A percentile compares a stretch with the other conserved stretches of the same genome.
Conservation (phyloP, 2,797 vertebrate species). For the Sebastes cheni region DNA sequence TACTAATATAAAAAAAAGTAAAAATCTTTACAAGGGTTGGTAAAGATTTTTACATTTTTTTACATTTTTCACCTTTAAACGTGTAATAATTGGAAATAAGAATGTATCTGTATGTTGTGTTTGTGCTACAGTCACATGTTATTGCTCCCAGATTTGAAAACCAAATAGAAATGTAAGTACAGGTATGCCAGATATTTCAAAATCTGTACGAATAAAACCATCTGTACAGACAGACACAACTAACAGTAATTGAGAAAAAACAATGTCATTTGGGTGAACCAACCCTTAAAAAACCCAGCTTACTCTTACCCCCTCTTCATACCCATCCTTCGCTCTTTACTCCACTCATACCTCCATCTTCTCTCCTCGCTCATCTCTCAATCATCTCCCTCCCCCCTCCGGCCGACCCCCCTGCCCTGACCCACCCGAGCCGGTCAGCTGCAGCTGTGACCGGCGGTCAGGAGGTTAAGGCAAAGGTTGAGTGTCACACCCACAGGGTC, state of each 20-base stretch:
- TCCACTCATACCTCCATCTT: constrained; percentile 20
- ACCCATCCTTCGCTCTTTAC: constrained; percentile 4
- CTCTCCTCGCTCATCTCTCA: constrained; percentile 53
- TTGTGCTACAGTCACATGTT: not conserved
- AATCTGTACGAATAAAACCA: not conserved
- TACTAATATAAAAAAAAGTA: too few species aligned
- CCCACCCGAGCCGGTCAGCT: constrained; percentile 60
- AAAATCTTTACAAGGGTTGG: too few species aligned
- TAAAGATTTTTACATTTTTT: too few species aligned
- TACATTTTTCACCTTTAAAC: too few species aligned
- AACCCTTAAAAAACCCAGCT: not conserved
- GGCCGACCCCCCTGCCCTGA: constrained; percentile 58
- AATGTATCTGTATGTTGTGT: not conserved
- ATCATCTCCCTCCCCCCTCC: constrained; percentile 35
- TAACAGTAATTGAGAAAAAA: not conserved
- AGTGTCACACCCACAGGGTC: constrained; percentile 84
- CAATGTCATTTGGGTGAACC: not conserved
- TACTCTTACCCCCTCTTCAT: not conserved
- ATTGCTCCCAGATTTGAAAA: not conserved
- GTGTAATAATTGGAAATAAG: not conserved
- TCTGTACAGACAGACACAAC: not conserved
- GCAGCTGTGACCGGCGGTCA: constrained; percentile 82
- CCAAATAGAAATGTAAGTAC: not conserved
- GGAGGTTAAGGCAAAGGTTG: constrained; percentile 85
- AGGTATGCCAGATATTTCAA: not conserved